Base-by-base conservation (phyloP, 2,113 vertebrate species). In the Meleagris gallopavo region DNA sequence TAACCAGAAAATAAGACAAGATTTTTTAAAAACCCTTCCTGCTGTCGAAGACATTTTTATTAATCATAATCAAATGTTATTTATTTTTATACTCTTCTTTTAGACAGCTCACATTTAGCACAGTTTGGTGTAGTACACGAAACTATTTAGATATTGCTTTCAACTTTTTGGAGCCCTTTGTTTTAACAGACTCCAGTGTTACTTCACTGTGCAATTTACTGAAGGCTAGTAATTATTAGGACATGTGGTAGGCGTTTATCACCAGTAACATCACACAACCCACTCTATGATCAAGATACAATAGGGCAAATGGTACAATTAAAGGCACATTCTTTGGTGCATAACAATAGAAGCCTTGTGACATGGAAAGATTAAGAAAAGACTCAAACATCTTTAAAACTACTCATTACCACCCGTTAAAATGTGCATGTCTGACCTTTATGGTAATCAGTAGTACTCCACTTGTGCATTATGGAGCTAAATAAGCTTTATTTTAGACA, bases 301-400 rank as follows among this genome's bases (percentile, higher is more conserved):
- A 95, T 96, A 97, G 97, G 97, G 98, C 97, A 98, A 98, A 97
- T 97, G 97, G 97, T 97, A 98, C 98, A 98, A 98, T 98, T 98
- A 98, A 97, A 97, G 96, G 93, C 97, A 97, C 80, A 97, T 97
- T 98, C 97, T 96, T 97, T 97, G 95, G 97, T 97, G 97, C 97
- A 97, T 97, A 98, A 98, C 98, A 98, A 97, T 98, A 97, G 98
- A 97, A 98, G 97, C 94, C 97, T 97, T 92, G 96, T 98, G 98
- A 98, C 97, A 98, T 90, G 96, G 97, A 80, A 97, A 97, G 98
- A 98, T 98, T 98, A 97, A 97, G 97, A 97, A 98, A 98, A 97
- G 97, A 97, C 96, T 98, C 95, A 97, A 97, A 97, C 97, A 97
- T 98, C 97, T 97, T 97, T 98, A 98, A 98, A 98, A 97, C 97